Conservation (phyloP, 2,797 vertebrate genomes). For the Labeo calbasu region DNA sequence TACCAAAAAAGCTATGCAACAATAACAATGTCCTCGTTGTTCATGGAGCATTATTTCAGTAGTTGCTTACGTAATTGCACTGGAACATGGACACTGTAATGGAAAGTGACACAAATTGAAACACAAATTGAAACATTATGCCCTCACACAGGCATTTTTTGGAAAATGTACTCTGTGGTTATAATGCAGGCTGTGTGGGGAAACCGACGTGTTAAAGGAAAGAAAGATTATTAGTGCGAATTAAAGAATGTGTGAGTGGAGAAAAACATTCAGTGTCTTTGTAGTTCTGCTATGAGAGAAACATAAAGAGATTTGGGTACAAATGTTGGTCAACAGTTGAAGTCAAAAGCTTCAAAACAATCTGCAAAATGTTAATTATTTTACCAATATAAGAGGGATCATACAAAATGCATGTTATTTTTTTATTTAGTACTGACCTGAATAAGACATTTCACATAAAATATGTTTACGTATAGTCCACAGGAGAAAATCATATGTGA, state of each 20-base stretch:
- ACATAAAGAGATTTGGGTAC: background rate
- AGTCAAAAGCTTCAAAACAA: no score
- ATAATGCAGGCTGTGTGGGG: conserved; percentile 7
- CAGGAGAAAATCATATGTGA: no score
- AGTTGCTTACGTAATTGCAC: background rate
- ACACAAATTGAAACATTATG: conserved; percentile 27
- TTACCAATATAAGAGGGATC: no score
- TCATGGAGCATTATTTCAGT: background rate
- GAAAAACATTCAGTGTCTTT: background rate
- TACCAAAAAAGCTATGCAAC: background rate
- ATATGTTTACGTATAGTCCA: no score
- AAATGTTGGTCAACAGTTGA: background rate
- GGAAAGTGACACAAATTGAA: conserved; percentile 40
- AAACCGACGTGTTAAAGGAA: background rate
- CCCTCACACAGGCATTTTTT: background rate
- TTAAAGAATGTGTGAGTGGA: background rate
- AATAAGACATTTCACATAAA: no score
- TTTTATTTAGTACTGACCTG: no score
- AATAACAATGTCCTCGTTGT: conserved; percentile 1
- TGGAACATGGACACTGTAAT: background rate
- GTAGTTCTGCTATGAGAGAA: background rate
- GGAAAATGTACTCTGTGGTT: background rate
- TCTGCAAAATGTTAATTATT: no score
- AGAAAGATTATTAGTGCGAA: conserved; percentile 1
- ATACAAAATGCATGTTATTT: no score